phyloP scores from a whole-genome alignment of 2,113 vertebrate genomes.

The Excalfactoria chinensis region DNA sequence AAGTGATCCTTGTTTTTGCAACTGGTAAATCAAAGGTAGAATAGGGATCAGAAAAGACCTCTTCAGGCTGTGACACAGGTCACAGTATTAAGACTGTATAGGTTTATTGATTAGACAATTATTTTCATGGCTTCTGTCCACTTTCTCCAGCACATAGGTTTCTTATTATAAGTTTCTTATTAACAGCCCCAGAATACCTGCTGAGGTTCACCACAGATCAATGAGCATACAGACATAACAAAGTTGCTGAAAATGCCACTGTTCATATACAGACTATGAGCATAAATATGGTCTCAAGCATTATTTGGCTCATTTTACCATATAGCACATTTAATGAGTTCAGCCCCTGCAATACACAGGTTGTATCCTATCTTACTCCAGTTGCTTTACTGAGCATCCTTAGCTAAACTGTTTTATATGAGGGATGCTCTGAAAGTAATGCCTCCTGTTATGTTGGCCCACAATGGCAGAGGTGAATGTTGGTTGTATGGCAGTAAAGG shows the following conservation, averaged over 20 bases:
- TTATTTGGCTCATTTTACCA: neutral
- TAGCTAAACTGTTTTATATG: neutral
- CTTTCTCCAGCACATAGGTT: neutral
- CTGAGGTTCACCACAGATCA: neutral
- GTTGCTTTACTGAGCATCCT: neutral
- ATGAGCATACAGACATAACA: accelerated
- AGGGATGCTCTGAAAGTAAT: too few species aligned
- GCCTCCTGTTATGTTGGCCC: too few species aligned
- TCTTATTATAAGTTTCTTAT: neutral
- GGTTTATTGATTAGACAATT: neutral
- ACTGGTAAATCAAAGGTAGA: neutral
- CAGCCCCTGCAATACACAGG: neutral
- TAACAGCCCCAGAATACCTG: neutral
- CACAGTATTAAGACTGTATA: accelerated
- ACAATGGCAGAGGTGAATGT: too few species aligned
- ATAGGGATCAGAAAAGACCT: neutral
- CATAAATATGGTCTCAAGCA: neutral
- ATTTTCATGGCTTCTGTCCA: neutral
- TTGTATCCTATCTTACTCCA: neutral
- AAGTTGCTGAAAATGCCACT: neutral
- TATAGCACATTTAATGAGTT: neutral
- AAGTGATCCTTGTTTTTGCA: neutral
- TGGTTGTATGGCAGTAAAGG: too few species aligned
- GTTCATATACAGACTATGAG: neutral
- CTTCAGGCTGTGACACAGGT: neutral